Percentiles rank a stretch among this genome's conserved stretches.
Evolutionary conservation across 1,140 invertebrate species (phyloP).

Genomic region (Drosophila simulans): DNA sequence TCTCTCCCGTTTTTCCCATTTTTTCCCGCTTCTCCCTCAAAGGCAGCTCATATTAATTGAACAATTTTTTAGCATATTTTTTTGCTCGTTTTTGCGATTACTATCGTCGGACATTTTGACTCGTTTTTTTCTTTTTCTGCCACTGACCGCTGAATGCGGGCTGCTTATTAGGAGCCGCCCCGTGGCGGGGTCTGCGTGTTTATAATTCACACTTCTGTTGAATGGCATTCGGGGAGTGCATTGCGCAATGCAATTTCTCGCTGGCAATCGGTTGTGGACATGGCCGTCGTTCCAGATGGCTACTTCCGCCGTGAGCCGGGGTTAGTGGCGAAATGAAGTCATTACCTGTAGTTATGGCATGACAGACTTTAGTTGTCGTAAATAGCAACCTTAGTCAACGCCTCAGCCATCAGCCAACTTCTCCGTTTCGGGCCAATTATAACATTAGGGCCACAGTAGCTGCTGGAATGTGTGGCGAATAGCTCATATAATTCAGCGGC

Average conservation of each 20-base stretch:
- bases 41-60: slow-evolving; percentile 74
- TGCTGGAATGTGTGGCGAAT: slow-evolving; percentile 41
- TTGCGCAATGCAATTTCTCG: slow-evolving; percentile 48
- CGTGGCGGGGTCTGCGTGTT: slow-evolving; percentile 64
- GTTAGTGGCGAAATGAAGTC: slow-evolving; percentile 55
- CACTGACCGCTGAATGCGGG: slow-evolving; percentile 35
- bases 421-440: slow-evolving; percentile 19
- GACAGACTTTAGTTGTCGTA: slow-evolving; percentile 52
- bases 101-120: slow-evolving; percentile 55
- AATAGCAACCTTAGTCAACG: slow-evolving; percentile 48
- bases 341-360: slow-evolving; percentile 69
- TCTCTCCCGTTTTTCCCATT: background rate
- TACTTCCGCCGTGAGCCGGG: too few species aligned
- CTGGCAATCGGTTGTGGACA: background rate
- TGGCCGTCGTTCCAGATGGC: slow-evolving; percentile 2
- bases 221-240: slow-evolving; percentile 55
- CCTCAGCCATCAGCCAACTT: slow-evolving; percentile 18
- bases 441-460: slow-evolving; percentile 17
- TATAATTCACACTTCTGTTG: slow-evolving; percentile 77
- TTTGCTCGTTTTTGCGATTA: slow-evolving; percentile 67
- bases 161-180: slow-evolving; percentile 48
- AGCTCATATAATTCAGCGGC: slow-evolving; percentile 33
- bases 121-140: slow-evolving; percentile 10
- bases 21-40: background rate
- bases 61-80: slow-evolving; percentile 70